Evolutionary conservation across 2,797 vertebrate genomes (phyloP).

Genomic region (Neoniphon sammara): DNA sequence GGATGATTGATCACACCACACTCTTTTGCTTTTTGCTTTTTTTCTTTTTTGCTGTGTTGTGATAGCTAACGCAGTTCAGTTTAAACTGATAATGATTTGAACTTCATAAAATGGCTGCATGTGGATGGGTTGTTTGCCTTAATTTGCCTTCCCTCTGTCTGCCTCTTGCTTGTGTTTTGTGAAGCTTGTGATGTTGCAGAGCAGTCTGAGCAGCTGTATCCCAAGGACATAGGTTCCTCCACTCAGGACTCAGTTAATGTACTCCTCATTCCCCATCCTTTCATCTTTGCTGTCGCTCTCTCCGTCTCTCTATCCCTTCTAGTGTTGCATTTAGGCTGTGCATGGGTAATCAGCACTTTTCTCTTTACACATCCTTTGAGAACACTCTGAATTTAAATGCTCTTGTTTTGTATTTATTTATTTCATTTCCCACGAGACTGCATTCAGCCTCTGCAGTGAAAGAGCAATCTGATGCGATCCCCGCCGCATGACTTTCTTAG

Average conservation of each 20-base stretch:
- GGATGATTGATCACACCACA: constrained; percentile 56
- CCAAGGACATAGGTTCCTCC: constrained; percentile 45
- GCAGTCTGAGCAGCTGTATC: constrained; percentile 46
- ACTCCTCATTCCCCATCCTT: constrained; percentile 36
- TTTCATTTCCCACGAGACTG: constrained; percentile 46
- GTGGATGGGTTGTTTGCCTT: constrained; percentile 42
- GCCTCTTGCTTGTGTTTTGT: constrained; percentile 28
- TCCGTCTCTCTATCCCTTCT: constrained; percentile 32
- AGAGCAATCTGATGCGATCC: constrained; percentile 61
- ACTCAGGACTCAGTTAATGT: constrained; percentile 31
- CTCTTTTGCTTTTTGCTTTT: background rate
- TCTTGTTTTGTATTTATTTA: constrained; percentile 70
- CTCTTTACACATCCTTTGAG: constrained; percentile 58
- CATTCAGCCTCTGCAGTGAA: constrained; percentile 39
- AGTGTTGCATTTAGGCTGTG: constrained; percentile 31
- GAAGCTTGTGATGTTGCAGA: constrained; percentile 34
- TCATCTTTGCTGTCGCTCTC: constrained; percentile 54
- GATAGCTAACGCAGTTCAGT: constrained; percentile 27
- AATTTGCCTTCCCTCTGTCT: constrained; percentile 28
- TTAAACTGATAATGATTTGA: constrained; percentile 53
- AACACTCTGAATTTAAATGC: constrained; percentile 64
- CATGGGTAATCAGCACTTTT: constrained; percentile 62
- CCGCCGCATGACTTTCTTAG: constrained; percentile 45
- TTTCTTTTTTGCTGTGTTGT: constrained; percentile 18
- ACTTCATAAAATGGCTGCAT: constrained; percentile 31